These are phyloP conservation scores for Neoascia interrupta DNA, from an alignment of 2,888 invertebrate genomes.

Conservation along the genomic window DNA sequence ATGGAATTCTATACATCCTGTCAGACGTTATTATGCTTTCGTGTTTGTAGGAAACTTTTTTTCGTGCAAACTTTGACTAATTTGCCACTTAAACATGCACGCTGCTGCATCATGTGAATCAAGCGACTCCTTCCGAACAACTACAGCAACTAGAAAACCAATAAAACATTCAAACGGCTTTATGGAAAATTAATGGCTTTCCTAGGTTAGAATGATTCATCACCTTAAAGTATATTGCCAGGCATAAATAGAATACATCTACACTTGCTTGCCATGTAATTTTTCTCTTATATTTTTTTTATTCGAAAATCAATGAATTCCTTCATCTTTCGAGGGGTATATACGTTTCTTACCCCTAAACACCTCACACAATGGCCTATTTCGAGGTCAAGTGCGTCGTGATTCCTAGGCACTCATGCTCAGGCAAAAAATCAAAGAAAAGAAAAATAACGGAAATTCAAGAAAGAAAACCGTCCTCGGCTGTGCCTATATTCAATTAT, in stretches of 20 bases:
- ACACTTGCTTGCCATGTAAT: no score
- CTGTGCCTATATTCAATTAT: slow-evolving; percentile 47
- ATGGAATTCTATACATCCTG: no score
- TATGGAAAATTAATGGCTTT: slow-evolving; percentile 40
- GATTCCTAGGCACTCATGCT: slow-evolving; percentile 12
- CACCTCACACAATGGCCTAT: not conserved
- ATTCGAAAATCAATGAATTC: slow-evolving; percentile 49
- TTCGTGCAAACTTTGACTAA: no score
- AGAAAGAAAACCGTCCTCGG: slow-evolving; percentile 7
- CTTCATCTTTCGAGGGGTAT: not conserved
- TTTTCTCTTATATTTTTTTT: slow-evolving; percentile 10
- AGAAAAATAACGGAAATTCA: not conserved
- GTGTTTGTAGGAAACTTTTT: no score
- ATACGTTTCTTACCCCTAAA: not conserved
- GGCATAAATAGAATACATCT: slow-evolving; percentile 16
- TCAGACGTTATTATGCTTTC: no score
- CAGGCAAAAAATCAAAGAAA: not conserved
- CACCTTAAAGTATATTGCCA: no score
- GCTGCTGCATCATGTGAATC: no score
- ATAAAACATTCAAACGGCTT: slow-evolving; percentile 14
- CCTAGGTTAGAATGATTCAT: not conserved
- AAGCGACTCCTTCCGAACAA: no score
- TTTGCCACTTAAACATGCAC: no score
- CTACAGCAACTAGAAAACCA: slow-evolving; percentile 7
- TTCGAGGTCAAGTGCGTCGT: slow-evolving; percentile 49